Evolutionary conservation across 1,140 invertebrate species (phyloP).

Genomic region (Bursaphelenchus mucronatus): DNA sequence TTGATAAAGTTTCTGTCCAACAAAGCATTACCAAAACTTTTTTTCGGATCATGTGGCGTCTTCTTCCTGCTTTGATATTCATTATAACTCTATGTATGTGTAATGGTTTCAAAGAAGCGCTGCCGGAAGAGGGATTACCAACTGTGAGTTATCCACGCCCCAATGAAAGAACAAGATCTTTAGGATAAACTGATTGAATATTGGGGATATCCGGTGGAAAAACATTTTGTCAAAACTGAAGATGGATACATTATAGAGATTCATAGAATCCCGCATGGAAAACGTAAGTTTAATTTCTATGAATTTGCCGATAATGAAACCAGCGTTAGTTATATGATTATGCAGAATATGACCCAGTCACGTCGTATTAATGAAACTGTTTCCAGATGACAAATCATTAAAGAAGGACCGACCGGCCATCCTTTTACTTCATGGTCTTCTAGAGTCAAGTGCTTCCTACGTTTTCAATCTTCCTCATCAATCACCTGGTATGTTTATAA

Average conservation of each 20-base stretch:
- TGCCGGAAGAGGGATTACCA: neutral
- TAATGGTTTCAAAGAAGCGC: neutral
- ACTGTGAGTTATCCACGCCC: neutral
- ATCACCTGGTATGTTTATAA: neutral
- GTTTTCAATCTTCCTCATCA: constrained; percentile 1
- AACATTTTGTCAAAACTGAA: constrained; percentile 1
- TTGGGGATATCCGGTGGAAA: constrained; percentile 4
- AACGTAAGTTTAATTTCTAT: no score
- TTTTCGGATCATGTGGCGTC: neutral
- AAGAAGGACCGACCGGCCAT: neutral
- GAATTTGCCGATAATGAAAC: no score
- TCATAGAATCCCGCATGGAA: neutral
- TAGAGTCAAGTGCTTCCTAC: neutral
- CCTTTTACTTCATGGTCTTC: neutral
- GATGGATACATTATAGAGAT: neutral
- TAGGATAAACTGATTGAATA: neutral
- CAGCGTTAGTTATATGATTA: no score
- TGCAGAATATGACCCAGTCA: no score
- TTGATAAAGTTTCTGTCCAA: neutral
- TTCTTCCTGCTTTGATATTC: neutral
- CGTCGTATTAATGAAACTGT: no score
- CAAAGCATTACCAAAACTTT: neutral
- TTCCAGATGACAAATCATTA: neutral
- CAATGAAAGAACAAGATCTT: neutral
- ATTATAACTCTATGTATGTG: neutral